Percentiles rank a stretch among this genome's conserved stretches.
Conservation (phyloP, 2,888 invertebrate species). For the Cynaeus angustus region DNA sequence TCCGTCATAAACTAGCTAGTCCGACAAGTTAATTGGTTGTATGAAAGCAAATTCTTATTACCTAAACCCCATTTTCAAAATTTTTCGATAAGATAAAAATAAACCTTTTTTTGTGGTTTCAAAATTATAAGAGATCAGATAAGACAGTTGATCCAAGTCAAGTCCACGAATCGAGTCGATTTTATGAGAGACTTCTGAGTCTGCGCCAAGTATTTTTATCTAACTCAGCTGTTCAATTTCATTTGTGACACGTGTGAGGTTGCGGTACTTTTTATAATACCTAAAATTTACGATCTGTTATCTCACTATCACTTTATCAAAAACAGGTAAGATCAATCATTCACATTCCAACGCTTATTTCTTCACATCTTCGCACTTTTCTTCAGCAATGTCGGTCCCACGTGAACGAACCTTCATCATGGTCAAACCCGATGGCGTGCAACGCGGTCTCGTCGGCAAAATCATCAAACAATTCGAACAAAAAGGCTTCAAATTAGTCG, state of each 20-base stretch:
- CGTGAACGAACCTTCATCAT: constrained; percentile 96
- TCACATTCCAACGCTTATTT: too few relatives aligned
- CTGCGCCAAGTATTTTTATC: not conserved
- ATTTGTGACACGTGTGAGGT: not conserved
- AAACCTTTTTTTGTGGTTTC: too few relatives aligned
- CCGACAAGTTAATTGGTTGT: too few relatives aligned
- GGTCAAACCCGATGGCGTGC: constrained; percentile 99
- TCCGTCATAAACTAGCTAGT: too few relatives aligned
- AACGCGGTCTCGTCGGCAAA: constrained; percentile 95
- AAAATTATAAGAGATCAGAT: too few relatives aligned
- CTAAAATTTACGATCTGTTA: not conserved
- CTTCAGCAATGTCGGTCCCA: not conserved
- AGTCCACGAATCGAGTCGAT: not conserved
- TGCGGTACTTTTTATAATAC: not conserved
- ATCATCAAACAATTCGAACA: constrained; percentile 97
- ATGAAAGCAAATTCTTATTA: too few relatives aligned
- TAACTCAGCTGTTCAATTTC: not conserved
- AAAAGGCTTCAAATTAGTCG: constrained; percentile 97
- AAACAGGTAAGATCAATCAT: not conserved
- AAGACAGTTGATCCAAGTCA: too few relatives aligned
- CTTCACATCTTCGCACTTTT: not conserved
- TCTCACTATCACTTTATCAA: too few relatives aligned
- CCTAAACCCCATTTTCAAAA: too few relatives aligned
- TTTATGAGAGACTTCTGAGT: not conserved
- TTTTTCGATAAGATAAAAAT: too few relatives aligned